A percentile compares a stretch with the other conserved stretches of the same genome.
phyloP scores from a whole-genome alignment of 1,140 invertebrate species.

The Ephestia elutella region DNA sequence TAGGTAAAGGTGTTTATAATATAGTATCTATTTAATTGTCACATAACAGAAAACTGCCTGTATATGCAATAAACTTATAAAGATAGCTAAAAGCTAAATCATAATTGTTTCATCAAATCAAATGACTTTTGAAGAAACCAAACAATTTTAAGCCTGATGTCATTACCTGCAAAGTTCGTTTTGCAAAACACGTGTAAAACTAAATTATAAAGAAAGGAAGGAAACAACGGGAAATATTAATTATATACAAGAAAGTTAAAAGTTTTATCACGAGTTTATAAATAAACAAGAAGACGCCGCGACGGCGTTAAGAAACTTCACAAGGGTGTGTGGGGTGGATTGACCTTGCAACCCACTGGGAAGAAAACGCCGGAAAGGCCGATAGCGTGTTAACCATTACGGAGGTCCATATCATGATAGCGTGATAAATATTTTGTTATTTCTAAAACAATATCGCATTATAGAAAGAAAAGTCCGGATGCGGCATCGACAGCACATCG shows the following conservation, averaged over 20 bases:
- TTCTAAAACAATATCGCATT: not conserved
- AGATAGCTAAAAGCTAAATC: no score
- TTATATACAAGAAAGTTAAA: not conserved
- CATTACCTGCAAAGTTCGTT: not conserved
- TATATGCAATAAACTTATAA: no score
- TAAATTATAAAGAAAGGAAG: not conserved
- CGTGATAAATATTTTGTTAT: not conserved
- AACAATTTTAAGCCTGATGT: not conserved
- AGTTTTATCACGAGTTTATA: not conserved
- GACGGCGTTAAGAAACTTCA: no score
- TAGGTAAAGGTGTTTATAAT: no score
- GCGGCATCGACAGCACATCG: constrained; percentile 24
- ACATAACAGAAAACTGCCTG: no score
- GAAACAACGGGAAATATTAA: not conserved
- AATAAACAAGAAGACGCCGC: not conserved
- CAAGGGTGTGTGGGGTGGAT: not conserved
- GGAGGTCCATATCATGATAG: no score
- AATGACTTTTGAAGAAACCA: not conserved
- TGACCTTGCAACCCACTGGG: no score
- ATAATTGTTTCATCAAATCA: no score
- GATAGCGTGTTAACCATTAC: no score
- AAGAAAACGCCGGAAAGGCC: no score
- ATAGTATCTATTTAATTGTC: no score
- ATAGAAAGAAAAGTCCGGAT: constrained; percentile 15
- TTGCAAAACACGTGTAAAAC: not conserved